Conservation (phyloP, 2,888 invertebrate species). For the Nomada flava region DNA sequence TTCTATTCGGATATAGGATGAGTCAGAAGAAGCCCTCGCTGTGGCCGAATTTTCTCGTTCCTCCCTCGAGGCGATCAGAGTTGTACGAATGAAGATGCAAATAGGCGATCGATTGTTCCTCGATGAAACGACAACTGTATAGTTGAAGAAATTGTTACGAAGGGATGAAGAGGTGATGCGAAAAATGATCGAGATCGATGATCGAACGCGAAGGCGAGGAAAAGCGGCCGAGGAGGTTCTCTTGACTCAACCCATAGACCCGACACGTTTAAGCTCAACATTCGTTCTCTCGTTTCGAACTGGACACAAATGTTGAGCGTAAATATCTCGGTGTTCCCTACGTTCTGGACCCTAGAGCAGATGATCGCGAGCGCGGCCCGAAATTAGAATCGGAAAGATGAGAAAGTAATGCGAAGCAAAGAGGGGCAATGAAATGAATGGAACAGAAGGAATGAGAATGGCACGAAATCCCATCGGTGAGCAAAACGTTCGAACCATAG, state of each 20-base stretch:
- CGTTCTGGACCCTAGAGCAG: constrained; percentile 67
- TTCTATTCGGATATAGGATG: constrained; percentile 44
- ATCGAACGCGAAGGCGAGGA: constrained; percentile 1
- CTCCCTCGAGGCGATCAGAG: not conserved
- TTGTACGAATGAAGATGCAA: not conserved
- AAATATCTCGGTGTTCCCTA: constrained; percentile 54
- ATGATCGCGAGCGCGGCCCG: constrained; percentile 22
- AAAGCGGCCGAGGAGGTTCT: constrained; percentile 38
- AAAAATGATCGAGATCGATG: not conserved
- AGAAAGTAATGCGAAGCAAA: not conserved
- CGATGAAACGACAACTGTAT: constrained; percentile 7
- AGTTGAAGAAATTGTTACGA: not conserved
- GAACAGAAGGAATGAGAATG: constrained; percentile 3
- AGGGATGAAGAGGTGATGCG: not conserved
- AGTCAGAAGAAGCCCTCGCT: constrained; percentile 63
- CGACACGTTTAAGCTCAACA: constrained; percentile 21
- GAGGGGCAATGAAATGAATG: not conserved
- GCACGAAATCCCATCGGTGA: not conserved
- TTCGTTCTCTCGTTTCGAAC: not conserved
- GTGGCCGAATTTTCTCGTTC: constrained; percentile 2
- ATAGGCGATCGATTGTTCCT: not conserved
- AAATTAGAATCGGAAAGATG: not conserved
- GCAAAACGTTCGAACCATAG: not conserved
- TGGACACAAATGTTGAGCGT: constrained; percentile 37
- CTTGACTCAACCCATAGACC: constrained; percentile 45